Evolutionary conservation across 2,113 vertebrate species (phyloP), one percentile per base, ranked within the genome.

Genomic region (Rhea pennata): DNA sequence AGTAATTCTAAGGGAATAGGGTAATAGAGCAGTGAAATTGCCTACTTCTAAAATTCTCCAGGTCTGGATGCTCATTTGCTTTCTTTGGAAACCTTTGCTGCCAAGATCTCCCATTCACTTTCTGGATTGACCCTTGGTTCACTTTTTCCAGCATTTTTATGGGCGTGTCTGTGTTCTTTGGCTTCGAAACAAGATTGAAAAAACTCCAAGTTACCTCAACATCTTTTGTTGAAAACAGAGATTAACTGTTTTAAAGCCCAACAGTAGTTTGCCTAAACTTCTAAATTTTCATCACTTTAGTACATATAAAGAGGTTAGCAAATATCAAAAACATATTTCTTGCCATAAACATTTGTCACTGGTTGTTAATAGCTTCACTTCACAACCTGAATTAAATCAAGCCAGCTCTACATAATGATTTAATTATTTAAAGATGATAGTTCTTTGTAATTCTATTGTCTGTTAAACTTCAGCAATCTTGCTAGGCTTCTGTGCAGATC

Each of bases 401-500:
- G 48, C 1, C 17, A 4, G 1, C 77, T 84, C 81, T 70, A 27
- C 53, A 10, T 40, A 66, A 66, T 36, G 1, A 33, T 61, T 79
- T 42, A 39, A 14, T 15, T 1, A 0, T 67, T 75, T 24, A 50
- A 51, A 66, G 14, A 42, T 9, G 48, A 87, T 21, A 54, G 12
- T 1, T 3, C 3, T 3, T 73, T 51, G 8, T 42, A 40, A 44
- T 1, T 7, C 1, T 23, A 3, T 19, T 56, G 6, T 44, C 24
- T 69, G 14, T 23, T 62, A 21, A 21, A 10, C 6, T 66, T 23
- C 33, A 62, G 62, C 22, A 56, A 16, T 13, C 5, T 12, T 51
- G 7, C 6, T 75, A 2, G 15, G 26, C 75, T 17, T n/a, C 27
- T 51, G 2, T 39, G 8, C 2, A 91, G 59, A 26, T 9, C 22